Evolutionary conservation across 2,113 vertebrate genomes (phyloP).

Genomic region (Semnornis frantzii): DNA sequence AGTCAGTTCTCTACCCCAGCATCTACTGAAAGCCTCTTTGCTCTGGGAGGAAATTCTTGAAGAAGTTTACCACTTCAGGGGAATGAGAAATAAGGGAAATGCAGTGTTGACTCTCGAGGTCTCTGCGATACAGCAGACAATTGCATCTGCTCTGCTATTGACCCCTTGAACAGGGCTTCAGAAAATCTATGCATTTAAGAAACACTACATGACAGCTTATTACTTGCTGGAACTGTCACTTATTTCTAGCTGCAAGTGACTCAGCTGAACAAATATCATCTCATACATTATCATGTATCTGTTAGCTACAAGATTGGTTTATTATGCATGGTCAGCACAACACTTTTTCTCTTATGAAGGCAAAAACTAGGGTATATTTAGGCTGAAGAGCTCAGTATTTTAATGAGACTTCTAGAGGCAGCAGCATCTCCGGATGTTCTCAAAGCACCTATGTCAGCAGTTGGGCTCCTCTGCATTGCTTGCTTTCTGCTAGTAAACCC

Average conservation of each 20-base stretch:
- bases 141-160: conserved; percentile 39
- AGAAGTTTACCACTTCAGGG: conserved; percentile 17
- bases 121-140: conserved; percentile 22
- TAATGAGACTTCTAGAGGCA: background rate
- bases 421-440: background rate
- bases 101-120: background rate
- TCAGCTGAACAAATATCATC: conserved; percentile 9
- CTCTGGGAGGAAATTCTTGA: background rate
- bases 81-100: conserved; percentile 30
- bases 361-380: background rate
- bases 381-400: background rate
- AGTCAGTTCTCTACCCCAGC: background rate
- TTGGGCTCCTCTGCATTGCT: background rate
- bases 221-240: conserved; percentile 50
- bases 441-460: background rate
- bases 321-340: conserved; percentile 35
- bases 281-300: background rate
- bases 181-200: conserved; percentile 58
- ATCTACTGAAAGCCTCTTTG: background rate
- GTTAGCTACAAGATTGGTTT: background rate
- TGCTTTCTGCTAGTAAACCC: background rate
- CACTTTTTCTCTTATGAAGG: background rate
- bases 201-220: conserved; percentile 58
- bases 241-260: conserved; percentile 50
- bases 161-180: conserved; percentile 35